Percentiles rank a stretch among this genome's conserved stretches.
Evolutionary conservation across 2,888 invertebrate species (phyloP).

Genomic region (Tiphia femorata): DNA sequence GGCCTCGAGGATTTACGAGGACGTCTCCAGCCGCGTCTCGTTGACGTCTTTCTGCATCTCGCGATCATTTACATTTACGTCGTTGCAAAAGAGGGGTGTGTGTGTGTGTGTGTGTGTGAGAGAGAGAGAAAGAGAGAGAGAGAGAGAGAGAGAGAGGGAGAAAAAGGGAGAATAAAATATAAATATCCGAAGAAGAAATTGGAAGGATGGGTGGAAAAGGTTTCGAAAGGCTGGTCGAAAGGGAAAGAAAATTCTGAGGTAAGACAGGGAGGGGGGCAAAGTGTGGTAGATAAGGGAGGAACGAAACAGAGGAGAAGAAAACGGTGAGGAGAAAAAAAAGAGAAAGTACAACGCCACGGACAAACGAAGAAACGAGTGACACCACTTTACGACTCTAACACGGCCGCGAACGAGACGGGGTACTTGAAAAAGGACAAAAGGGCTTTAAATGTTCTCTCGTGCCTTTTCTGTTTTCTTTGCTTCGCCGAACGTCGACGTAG

Average conservation of each 20-base stretch:
- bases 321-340: neutral
- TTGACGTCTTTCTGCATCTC: too few species aligned
- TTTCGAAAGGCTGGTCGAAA: too few species aligned
- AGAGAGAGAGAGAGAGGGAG: neutral
- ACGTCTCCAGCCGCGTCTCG: too few species aligned
- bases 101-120: too few species aligned
- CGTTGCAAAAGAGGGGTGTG: too few species aligned
- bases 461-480: slow-evolving; percentile 47
- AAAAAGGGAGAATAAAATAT: neutral
- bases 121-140: neutral
- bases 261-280: too few species aligned
- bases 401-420: slow-evolving; percentile 36
- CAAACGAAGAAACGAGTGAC: neutral
- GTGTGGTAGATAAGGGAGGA: neutral
- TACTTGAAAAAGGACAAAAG: slow-evolving; percentile 47
- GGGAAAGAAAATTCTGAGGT: too few species aligned
- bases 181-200: neutral
- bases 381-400: slow-evolving; percentile 37
- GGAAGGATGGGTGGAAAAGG: neutral
- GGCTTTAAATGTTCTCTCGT: slow-evolving; percentile 49
- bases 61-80: too few species aligned
- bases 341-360: neutral
- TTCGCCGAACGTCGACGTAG: slow-evolving; percentile 16
- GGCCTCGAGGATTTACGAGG: too few species aligned
- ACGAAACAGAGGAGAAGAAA: neutral